Evolutionary conservation across 2,797 vertebrate genomes (phyloP).

Genomic region (Lophius americanus): DNA sequence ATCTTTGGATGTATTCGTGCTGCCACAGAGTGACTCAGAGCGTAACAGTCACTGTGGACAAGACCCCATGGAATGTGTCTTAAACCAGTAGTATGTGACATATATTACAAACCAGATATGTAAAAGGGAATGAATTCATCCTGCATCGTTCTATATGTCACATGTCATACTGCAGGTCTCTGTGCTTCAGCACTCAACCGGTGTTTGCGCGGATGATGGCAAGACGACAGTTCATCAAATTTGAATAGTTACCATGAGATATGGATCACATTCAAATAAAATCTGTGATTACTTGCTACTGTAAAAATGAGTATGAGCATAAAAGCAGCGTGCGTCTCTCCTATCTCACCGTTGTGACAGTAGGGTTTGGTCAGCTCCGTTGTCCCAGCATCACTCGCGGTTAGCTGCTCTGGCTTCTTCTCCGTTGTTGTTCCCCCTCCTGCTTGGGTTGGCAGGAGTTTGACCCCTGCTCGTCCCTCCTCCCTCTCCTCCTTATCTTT

Average conservation of each 20-base stretch:
- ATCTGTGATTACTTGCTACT: too few species aligned
- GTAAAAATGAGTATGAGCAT: background rate
- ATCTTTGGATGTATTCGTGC: too few species aligned
- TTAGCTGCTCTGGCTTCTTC: conserved; percentile 29
- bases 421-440: conserved; percentile 47
- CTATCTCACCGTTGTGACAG: conserved; percentile 73
- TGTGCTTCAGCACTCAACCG: background rate
- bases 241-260: background rate
- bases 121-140: background rate
- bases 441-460: conserved; percentile 55
- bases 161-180: background rate
- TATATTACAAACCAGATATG: background rate
- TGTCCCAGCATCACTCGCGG: background rate
- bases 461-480: conserved; percentile 40
- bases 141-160: background rate
- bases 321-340: background rate
- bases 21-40: background rate
- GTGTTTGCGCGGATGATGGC: background rate
- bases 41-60: background rate
- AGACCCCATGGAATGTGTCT: background rate
- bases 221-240: background rate
- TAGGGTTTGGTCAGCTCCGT: conserved; percentile 53
- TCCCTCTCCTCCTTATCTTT: conserved; percentile 47
- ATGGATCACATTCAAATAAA: too few species aligned
- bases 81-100: background rate